Conservation (phyloP, 2,888 invertebrate species). For the Coremacera marginata region DNA sequence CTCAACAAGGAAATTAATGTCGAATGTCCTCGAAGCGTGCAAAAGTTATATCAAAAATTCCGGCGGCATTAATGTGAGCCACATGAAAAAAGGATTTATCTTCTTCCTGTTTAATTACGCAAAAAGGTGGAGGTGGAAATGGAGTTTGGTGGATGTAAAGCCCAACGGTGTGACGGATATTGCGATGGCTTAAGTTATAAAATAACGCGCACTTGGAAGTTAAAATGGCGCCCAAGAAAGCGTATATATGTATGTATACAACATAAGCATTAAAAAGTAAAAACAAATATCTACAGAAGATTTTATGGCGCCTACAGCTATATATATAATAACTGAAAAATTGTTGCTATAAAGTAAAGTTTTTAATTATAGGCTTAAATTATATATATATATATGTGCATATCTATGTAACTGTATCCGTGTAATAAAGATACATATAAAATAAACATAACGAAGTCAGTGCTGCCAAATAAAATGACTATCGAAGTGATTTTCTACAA, state of each 20-base stretch:
- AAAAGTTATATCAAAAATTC: conserved; percentile 9
- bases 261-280: not conserved
- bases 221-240: not conserved
- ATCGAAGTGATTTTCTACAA: not conserved
- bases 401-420: not conserved
- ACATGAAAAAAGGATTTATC: not conserved
- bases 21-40: not conserved
- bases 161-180: not conserved
- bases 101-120: conserved; percentile 12
- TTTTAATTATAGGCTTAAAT: conserved; percentile 20
- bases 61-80: conserved; percentile 21
- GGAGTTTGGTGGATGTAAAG: not conserved
- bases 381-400: not conserved
- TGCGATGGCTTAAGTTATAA: not conserved
- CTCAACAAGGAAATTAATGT: not conserved
- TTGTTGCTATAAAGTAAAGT: not conserved
- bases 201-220: not conserved
- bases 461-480: conserved; percentile 12
- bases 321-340: not conserved
- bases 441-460: not conserved
- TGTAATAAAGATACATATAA: not conserved
- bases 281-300: not conserved
- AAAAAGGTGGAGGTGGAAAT: not conserved
- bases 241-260: not conserved
- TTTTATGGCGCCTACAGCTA: not conserved